phyloP scores from a whole-genome alignment of 2,113 vertebrate genomes.

The Tragulus kanchil region DNA sequence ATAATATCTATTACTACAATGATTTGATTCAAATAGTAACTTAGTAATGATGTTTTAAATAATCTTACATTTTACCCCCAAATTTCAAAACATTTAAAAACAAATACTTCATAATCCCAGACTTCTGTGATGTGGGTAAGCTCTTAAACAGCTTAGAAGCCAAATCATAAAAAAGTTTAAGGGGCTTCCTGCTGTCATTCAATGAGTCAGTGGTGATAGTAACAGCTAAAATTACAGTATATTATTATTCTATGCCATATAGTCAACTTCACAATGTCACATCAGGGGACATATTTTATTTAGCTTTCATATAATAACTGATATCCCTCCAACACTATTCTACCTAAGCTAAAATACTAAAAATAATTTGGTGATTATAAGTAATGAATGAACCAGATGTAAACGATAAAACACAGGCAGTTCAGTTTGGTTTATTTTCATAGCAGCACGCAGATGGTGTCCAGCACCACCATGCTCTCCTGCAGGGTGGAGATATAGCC shows the following conservation, averaged over 20 bases:
- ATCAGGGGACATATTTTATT: constrained; percentile 42
- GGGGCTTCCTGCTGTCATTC: neutral
- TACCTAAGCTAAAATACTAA: constrained; percentile 35
- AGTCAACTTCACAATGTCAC: constrained; percentile 49
- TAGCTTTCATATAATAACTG: constrained; percentile 33
- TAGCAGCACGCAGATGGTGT: neutral
- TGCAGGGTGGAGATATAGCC: neutral
- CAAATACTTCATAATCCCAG: neutral
- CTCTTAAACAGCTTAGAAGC: neutral
- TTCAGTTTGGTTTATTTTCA: neutral
- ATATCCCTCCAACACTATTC: constrained; percentile 26
- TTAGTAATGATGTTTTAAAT: constrained; percentile 47
- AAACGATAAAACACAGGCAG: neutral
- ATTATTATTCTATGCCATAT: constrained; percentile 21
- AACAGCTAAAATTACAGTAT: constrained; percentile 24
- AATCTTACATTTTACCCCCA: neutral
- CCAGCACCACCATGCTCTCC: neutral
- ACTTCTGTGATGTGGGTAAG: neutral
- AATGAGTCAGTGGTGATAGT: constrained; percentile 14
- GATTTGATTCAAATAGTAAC: constrained; percentile 19
- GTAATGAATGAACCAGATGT: constrained; percentile 23
- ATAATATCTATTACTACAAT: neutral
- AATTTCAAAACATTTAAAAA: constrained; percentile 29
- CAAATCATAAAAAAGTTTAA: constrained; percentile 47
- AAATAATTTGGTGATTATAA: constrained; percentile 51